Evolutionary conservation across 2,888 invertebrate genomes (phyloP), one percentile per base, ranked within the genome.

Genomic region (Eupithecia centaureata): DNA sequence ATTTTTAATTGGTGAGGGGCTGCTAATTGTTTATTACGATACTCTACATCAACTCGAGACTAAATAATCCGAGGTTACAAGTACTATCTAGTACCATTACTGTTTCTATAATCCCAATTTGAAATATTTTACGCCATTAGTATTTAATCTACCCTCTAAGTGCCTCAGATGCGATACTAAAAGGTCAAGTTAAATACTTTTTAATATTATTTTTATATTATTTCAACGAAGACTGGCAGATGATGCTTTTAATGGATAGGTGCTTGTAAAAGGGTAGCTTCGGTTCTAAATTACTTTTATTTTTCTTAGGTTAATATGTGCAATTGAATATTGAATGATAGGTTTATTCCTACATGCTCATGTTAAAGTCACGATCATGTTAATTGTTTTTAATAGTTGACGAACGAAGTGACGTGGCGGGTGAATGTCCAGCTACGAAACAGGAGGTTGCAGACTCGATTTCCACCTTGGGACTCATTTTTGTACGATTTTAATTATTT

Each of bases 171-270:
- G 52, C n/a, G 28, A 51, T 52, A 51, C 33, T 12, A 42, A 58
- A 62, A 66, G 62, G 67, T 60, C 63, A 67, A 63, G 2, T 18
- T 56, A 18, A 56, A 5, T 63, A 61, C 18, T 25, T 61, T 61
- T 61, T 63, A 38, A 1, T 54, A 18, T 30, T 63, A 38, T 38
- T 63, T 51, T 63, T 32, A 25, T 28, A 56, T 27, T 38, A 30
- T 57, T 27, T 27, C 52, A 52, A 52, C 47, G 54, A 18, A 28
- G 32, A 63, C 52, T 54, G 59, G 42, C 63, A 67, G 67, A 67
- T 67, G 62, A 59, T 63, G 7, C 59, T 12, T 30, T 47, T 64
- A 51, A 51, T 64, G 33, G 52, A 2, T 65, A 59, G 57, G 15
- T 60, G 12, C 28, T 18, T 51, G 28, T 59, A 59, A 57, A 65